Base-by-base conservation (phyloP, 2,113 vertebrate species). In the Hippocampus barbouri region DNA sequence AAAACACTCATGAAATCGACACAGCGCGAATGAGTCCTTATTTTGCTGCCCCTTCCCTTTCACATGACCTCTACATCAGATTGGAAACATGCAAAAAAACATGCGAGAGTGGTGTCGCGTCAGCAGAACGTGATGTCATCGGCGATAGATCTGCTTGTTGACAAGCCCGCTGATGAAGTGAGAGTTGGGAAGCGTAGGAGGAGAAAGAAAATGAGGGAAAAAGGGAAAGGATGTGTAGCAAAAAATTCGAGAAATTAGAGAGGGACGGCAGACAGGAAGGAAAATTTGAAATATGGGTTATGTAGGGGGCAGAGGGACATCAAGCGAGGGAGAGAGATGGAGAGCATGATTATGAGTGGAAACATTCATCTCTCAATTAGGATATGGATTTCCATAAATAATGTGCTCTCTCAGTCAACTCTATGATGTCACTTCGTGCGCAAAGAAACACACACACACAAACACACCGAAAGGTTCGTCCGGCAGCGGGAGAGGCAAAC, bases 351-450 rank as follows among this genome's bases (percentile, higher is more conserved):
- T 85, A 76, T 79, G 75, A 86, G 79, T 79, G 77, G 75, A 77
- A 83, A 78, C 65, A 62, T 78, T 81, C 61, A 66, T 79, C 79
- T 77, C 85, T 85, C 81, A 86, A 87, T 88, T 81, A 84, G 83
- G 81, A 87, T 84, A 87, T 86, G 83, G 83, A 75, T 77, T 71
- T 60, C 68, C 73, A 86, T 85, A 85, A 86, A 89, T 85, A 84
- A 79, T 77, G 59, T 59, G 65, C 71, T 62, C 73, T 80, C 78
- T 59, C 68, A 73, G 76, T 82, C 62, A 83, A 75, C 77, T 70
- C 71, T 66, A 83, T 85, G 81, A 85, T 80, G 78, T 85, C 83
- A 83, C 76, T 75, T 67, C 72, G 74, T 63, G 53, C 62, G 40
- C 69, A n/a, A 56, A 10, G 53, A 23, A 56, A 23, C 53, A 65